Conservation (phyloP, 2,113 vertebrate genomes). For the Motacilla alba region DNA sequence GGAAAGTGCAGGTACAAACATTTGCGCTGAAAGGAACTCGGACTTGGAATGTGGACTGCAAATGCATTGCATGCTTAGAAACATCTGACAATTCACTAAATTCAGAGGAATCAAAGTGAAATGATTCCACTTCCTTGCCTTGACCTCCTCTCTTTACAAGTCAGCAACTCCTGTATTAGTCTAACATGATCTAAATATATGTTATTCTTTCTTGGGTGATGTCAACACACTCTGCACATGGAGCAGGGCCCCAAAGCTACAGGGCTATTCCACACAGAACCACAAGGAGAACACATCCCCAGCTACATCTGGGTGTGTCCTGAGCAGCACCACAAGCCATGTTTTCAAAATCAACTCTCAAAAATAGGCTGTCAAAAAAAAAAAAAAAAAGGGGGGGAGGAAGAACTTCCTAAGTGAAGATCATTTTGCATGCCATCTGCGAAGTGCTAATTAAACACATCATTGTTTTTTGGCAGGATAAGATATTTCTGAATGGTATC, state of each 20-base stretch:
- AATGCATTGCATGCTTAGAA: not conserved
- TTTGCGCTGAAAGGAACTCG: not conserved
- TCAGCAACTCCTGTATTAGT: not conserved
- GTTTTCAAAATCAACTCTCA: conserved; percentile 39
- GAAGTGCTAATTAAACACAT: conserved; percentile 70
- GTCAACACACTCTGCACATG: fast-evolving
- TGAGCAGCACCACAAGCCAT: not conserved
- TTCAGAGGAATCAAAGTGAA: not conserved
- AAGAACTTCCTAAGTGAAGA: conserved; percentile 34
- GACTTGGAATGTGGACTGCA: not conserved
- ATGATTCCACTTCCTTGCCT: not conserved
- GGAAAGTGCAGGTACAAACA: not conserved
- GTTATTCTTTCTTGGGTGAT: not conserved
- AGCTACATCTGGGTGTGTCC: not conserved
- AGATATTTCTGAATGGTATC: conserved; percentile 74
- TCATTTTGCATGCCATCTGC: conserved; percentile 66
- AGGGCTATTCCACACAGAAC: not conserved
- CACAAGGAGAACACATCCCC: not conserved
- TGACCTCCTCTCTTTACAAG: not conserved
- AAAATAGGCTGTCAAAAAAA: conserved; percentile 49
- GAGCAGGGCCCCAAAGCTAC: not conserved
- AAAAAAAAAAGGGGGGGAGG: not conserved
- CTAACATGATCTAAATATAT: not conserved
- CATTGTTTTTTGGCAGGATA: conserved; percentile 70
- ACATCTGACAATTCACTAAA: not conserved